Conservation (phyloP, 2,113 vertebrate genomes). For the Engraulis encrasicolus region DNA sequence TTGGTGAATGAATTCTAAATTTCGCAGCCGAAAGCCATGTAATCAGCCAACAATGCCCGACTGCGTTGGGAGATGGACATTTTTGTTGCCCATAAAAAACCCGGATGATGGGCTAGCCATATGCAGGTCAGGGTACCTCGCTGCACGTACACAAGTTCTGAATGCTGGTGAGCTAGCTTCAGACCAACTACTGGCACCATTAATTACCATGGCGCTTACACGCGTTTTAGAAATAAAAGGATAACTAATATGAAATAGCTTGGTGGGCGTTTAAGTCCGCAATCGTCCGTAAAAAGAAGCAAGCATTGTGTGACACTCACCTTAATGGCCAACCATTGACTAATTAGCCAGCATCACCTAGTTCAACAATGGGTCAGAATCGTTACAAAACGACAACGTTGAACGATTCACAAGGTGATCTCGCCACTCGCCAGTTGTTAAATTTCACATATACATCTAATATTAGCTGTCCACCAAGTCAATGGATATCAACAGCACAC, state of each 20-base stretch:
- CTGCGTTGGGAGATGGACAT: conserved; percentile 2
- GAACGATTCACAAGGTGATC: neutral
- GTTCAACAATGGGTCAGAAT: conserved; percentile 17
- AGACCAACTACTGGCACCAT: neutral
- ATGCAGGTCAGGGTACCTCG: conserved; percentile 16
- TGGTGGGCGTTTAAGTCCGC: neutral
- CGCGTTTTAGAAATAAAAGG: neutral
- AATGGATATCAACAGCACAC: neutral
- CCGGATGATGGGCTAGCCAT: conserved; percentile 6
- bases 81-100: conserved; percentile 4
- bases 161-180: neutral
- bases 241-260: neutral
- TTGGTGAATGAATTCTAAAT: neutral
- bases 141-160: conserved; percentile 17
- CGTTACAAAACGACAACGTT: neutral
- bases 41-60: neutral
- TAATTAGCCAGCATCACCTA: neutral
- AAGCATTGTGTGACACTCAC: neutral
- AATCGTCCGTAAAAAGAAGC: neutral
- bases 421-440: neutral
- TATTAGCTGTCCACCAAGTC: neutral
- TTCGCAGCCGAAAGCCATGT: neutral
- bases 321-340: neutral
- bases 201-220: neutral
- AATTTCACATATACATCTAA: neutral